These are phyloP conservation scores for Engraulis encrasicolus DNA, from an alignment of 2,113 vertebrate species.

Conservation along the genomic window DNA sequence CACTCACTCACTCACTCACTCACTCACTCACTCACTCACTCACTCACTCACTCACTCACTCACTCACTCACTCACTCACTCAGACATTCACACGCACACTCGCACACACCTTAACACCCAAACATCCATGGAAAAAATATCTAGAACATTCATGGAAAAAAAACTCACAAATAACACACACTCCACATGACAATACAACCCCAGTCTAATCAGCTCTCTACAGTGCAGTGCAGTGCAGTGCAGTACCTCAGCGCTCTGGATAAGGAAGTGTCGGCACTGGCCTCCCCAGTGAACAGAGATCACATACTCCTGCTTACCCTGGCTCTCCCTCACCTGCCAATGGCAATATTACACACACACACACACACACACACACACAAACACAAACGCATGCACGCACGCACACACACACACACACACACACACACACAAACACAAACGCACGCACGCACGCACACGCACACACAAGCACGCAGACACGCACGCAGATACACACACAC, in stretches of 20 bases:
- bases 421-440: background rate
- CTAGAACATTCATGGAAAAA: no score
- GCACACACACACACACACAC: background rate
- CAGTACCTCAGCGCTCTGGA: slow-evolving; percentile 84
- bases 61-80: background rate
- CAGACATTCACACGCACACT: background rate
- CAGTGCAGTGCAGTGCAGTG: no score
- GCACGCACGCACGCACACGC: background rate
- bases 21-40: background rate
- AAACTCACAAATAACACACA: no score
- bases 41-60: background rate
- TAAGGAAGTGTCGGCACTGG: slow-evolving; percentile 91
- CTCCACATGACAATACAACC: no score
- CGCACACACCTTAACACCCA: slow-evolving; percentile 19
- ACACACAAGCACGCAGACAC: no score
- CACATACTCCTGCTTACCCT: slow-evolving; percentile 91
- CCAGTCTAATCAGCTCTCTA: slow-evolving; percentile 65
- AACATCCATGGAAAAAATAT: no score
- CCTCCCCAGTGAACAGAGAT: slow-evolving; percentile 88
- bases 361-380: background rate
- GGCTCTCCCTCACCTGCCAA: slow-evolving; percentile 81
- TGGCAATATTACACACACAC: background rate
- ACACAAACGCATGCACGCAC: background rate
- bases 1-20: background rate
- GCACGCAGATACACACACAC: background rate